Conservation (phyloP, 2,888 invertebrate genomes). For the Dasypolia templi region DNA sequence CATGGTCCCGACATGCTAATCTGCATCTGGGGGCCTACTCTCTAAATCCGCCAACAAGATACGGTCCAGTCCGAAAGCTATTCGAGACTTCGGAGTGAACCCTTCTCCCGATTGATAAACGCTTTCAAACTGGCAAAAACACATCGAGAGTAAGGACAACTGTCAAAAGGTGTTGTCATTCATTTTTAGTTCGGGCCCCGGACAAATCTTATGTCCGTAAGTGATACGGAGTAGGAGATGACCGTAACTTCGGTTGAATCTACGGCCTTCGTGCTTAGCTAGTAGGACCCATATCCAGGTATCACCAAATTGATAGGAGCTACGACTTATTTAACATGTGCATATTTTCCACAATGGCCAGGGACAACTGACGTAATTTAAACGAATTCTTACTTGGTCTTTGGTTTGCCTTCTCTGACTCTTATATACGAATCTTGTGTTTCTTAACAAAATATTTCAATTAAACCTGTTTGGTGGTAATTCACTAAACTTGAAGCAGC, state of each 20-base stretch:
- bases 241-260: no score
- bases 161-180: no score
- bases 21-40: slow-evolving; percentile 14
- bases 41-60: no score
- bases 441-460: slow-evolving; percentile 72
- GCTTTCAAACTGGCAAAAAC: no score
- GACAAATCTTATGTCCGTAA: no score
- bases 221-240: no score
- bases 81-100: no score
- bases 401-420: slow-evolving; percentile 54
- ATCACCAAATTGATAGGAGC: slow-evolving; percentile 36
- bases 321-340: slow-evolving; percentile 48
- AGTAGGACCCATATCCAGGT: slow-evolving; percentile 25
- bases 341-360: slow-evolving; percentile 47
- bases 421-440: slow-evolving; percentile 63
- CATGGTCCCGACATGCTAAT: slow-evolving; percentile 22
- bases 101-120: no score
- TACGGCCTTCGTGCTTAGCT: no score
- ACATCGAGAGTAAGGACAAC: no score
- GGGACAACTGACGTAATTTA: slow-evolving; percentile 64
- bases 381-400: slow-evolving; percentile 69
- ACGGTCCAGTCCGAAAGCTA: no score
- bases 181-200: no score
- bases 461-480: slow-evolving; percentile 73
- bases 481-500: slow-evolving; percentile 68